Evolutionary conservation across 2,797 vertebrate species (phyloP).

Genomic region (Serranus cabrilla): DNA sequence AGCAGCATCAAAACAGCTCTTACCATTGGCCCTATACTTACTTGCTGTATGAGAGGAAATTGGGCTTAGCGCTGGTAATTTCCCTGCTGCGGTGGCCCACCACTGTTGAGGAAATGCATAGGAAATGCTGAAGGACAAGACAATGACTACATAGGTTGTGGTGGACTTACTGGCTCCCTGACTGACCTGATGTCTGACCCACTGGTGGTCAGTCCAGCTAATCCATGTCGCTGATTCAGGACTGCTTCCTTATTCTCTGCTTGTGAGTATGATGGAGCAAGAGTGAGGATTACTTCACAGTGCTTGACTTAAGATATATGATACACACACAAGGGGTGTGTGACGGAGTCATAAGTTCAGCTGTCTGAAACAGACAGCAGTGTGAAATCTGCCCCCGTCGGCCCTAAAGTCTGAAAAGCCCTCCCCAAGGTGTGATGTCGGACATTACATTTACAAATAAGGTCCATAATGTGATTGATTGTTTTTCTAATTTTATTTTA

Average conservation of each 20-base stretch:
- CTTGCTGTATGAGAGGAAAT: conserved; percentile 70
- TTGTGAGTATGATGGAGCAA: conserved; percentile 22
- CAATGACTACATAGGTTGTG: conserved; percentile 64
- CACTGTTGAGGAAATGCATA: conserved; percentile 61
- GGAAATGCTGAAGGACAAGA: conserved; percentile 66
- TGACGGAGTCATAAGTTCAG: conserved; percentile 31
- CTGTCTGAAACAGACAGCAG: conserved; percentile 30
- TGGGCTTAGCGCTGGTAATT: conserved; percentile 72
- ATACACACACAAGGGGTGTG: conserved; percentile 21
- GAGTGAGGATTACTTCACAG: conserved; percentile 22
- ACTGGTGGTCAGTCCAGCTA: conserved; percentile 36
- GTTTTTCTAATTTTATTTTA: neutral
- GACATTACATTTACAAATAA: neutral
- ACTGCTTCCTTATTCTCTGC: conserved; percentile 25
- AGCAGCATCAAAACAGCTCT: conserved; percentile 73
- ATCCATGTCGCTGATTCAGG: conserved; percentile 48
- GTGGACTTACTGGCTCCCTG: conserved; percentile 56
- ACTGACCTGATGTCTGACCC: conserved; percentile 46
- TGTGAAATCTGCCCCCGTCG: conserved; percentile 28
- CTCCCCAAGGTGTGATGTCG: conserved; percentile 11
- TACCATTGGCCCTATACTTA: conserved; percentile 68
- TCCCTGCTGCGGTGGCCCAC: conserved; percentile 68
- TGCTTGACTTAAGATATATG: conserved; percentile 26
- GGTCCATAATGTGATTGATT: neutral
- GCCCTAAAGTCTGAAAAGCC: neutral